A percentile compares a stretch with the other conserved stretches of the same genome.
Evolutionary conservation across 2,113 vertebrate species (phyloP).

Genomic region (Bettongia penicillata): DNA sequence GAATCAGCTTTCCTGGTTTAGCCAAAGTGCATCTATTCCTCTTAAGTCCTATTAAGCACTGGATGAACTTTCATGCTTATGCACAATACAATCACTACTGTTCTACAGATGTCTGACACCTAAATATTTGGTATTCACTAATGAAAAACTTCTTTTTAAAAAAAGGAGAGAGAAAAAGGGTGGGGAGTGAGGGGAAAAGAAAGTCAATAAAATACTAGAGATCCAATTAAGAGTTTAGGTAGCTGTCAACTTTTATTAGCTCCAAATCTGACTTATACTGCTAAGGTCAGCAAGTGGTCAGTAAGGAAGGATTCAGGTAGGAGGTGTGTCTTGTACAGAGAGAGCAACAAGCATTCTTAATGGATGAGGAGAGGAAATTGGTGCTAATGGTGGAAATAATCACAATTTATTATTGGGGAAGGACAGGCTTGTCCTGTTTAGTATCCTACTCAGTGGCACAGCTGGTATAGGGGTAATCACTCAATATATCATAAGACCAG

Average conservation of each 20-base stretch:
- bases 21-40: slow-evolving; percentile 80
- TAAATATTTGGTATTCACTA: slow-evolving; percentile 80
- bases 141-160: slow-evolving; percentile 80
- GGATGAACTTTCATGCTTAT: slow-evolving; percentile 79
- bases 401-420: slow-evolving; percentile 9
- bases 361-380: slow-evolving; percentile 9
- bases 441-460: not conserved
- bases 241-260: slow-evolving; percentile 75
- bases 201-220: slow-evolving; percentile 68
- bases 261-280: slow-evolving; percentile 72
- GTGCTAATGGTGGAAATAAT: slow-evolving; percentile 21
- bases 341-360: not conserved
- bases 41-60: slow-evolving; percentile 81
- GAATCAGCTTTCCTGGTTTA: slow-evolving; percentile 80
- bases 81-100: slow-evolving; percentile 72
- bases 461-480: not conserved
- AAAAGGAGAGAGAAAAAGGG: slow-evolving; percentile 45
- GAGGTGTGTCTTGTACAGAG: not conserved
- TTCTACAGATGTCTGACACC: slow-evolving; percentile 71
- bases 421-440: not conserved
- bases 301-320: not conserved
- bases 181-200: accelerated
- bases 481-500: accelerated
- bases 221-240: slow-evolving; percentile 79
- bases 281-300: slow-evolving; percentile 76